Evolutionary conservation across 2,797 vertebrate genomes (phyloP), one percentile per base, ranked within the genome.

Genomic region (Eutrigla gurnardus): DNA sequence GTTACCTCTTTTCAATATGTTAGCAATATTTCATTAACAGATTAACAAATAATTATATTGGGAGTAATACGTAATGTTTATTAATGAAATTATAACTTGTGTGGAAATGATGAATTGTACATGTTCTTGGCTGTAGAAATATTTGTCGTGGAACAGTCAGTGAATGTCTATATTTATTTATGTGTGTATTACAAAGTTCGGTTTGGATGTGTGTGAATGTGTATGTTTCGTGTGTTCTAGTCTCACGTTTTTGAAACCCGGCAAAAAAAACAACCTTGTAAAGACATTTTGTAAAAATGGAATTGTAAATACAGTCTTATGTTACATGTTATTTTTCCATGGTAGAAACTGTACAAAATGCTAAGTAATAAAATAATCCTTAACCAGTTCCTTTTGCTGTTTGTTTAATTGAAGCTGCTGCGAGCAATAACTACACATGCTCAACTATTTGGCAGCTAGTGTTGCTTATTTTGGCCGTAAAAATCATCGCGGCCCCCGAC

Each of bases 151-250:
- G 86, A 92, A 87, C 93, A 94, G 88, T 96, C 95, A 94, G 89
- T 96, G 93, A 94, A 95, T 95, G 91, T 94, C 94, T 93, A 91
- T 99, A 98, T 98, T 98, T 99, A 98, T 98, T 97, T 97, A 96
- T 96, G 92, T 96, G 94, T 95, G 95, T 96, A 95, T 94, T 96
- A 92, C 93, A 94, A 89, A 91, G 81, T 91, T 93, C 93, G 91
- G 86, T 95, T 95, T 95, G 94, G 73, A 87, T 95, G 93, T 96
- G 88, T 82, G 92, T 92, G 92, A 91, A 91, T 93, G 87, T 93
- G 90, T 78, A 80, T 88, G 80, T 92, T 92, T 75, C 91, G 88
- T 93, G 91, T 93, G 91, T 90, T 92, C 72, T 92, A 89, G 91
- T 92, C 84, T 86, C 82, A 67, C 67, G 78, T 94, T 94, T 93